These are phyloP conservation scores for Varanus salvator DNA, from an alignment of 2,113 vertebrate genomes.

Conservation along the genomic window DNA sequence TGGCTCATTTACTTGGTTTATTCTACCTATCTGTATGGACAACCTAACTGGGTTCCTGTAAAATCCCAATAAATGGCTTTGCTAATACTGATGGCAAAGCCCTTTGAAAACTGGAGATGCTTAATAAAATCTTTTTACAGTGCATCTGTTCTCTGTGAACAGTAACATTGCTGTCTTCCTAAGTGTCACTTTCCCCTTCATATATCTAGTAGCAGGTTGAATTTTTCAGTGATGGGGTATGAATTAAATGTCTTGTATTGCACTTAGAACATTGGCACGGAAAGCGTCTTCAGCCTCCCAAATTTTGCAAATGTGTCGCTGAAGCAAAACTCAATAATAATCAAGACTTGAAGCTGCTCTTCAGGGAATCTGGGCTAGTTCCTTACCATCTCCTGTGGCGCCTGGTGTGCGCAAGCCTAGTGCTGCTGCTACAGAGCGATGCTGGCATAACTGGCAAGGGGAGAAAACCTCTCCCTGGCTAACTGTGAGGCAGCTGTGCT, in stretches of 20 bases:
- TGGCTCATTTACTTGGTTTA: not conserved
- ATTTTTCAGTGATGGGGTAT: not conserved
- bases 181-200: not conserved
- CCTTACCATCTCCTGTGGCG: too few relatives aligned
- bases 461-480: too few relatives aligned
- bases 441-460: too few relatives aligned
- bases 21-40: not conserved
- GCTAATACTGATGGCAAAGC: not conserved
- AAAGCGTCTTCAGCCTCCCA: not conserved
- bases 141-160: not conserved
- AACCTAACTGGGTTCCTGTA: not conserved
- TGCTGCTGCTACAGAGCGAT: too few relatives aligned
- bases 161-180: not conserved
- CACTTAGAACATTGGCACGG: not conserved
- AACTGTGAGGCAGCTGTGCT: too few relatives aligned
- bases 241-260: not conserved
- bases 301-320: not conserved
- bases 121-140: not conserved
- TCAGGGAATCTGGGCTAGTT: too few relatives aligned
- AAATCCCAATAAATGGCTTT: not conserved
- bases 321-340: not conserved
- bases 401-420: too few relatives aligned
- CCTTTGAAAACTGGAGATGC: not conserved
- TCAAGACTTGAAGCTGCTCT: too few relatives aligned
- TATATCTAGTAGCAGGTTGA: not conserved